Base-by-base conservation (phyloP, 2,888 invertebrate genomes). In the Idaea biselata region DNA sequence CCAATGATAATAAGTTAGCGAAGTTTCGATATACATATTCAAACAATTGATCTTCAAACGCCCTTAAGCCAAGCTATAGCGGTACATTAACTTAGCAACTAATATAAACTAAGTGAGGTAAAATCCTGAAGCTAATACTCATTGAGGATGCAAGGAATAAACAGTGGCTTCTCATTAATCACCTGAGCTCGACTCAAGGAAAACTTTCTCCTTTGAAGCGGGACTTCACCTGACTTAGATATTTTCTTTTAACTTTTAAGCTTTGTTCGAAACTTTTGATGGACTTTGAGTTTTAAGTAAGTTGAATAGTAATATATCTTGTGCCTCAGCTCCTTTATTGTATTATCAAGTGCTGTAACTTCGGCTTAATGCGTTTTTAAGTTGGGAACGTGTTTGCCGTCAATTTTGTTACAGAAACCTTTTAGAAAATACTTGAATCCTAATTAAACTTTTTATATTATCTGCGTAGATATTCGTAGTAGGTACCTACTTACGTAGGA, bases 191-290 rank as follows among this genome's bases (percentile, higher is more conserved):
- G 68, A 66, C 72, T 68, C 77, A 71, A 71, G 73, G 74, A 75
- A 84, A 90, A 91, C 89, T 91, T 90, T 83, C 84, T 86, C 89
- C 89, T 88, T 89, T 87, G 86, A 83, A 79, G 80, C 74, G 80
- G 78, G 82, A 84, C 87, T 88, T 84, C 84, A 91, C 89, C 91
- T 89, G 90, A 89, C 88, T 89, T 78, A 86, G 86, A 86, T 89
- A 89, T 89, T 91, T 91, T 91, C 90, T 89, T 89, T 89, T 91
- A 91, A 91, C 91, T 91, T 91, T 89, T 91, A 91, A 92, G 91
- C 90, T 88, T 88, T 86, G 85, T 88, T 89, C 84, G 79, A 81
- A 89, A 91, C 84, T 89, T 89, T 88, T 90, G 91, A 91, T 91
- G 88, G 90, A 90, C 89, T 91, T 85, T 78, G 86, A 89, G 89